Evolutionary conservation across 2,113 vertebrate species (phyloP).

Genomic region (Chloropsis cyanopogon): DNA sequence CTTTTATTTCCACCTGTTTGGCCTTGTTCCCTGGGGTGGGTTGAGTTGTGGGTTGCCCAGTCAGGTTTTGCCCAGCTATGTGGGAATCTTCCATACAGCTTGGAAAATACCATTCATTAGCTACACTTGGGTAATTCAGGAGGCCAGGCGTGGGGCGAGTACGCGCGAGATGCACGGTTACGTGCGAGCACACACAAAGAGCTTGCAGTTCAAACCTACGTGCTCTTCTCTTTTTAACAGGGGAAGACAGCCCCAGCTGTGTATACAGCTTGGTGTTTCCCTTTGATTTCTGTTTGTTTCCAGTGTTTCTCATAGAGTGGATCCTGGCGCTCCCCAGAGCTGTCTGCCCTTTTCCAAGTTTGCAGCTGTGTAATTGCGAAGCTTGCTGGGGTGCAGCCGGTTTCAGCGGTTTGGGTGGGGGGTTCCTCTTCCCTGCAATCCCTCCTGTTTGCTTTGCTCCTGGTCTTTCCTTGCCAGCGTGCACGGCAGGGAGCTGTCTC

Average conservation of each 20-base stretch:
- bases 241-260: slow-evolving; percentile 40
- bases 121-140: background rate
- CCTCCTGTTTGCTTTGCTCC: background rate
- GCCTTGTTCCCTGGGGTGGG: background rate
- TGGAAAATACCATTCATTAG: background rate
- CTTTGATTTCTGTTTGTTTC: slow-evolving; percentile 52
- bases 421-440: background rate
- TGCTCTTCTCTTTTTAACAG: background rate
- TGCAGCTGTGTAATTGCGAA: background rate
- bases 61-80: background rate
- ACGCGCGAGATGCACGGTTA: background rate
- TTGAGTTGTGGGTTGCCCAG: background rate
- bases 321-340: background rate
- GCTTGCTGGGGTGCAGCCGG: background rate
- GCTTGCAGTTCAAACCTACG: background rate
- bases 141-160: background rate
- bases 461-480: background rate
- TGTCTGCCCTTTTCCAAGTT: background rate
- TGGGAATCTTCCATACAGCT: background rate
- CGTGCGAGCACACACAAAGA: slow-evolving; percentile 5
- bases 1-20: background rate
- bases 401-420: background rate
- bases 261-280: slow-evolving; percentile 38
- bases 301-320: background rate
- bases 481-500: background rate